Base-by-base conservation (phyloP, 2,888 invertebrate genomes). In the Cephus nigrinus region DNA sequence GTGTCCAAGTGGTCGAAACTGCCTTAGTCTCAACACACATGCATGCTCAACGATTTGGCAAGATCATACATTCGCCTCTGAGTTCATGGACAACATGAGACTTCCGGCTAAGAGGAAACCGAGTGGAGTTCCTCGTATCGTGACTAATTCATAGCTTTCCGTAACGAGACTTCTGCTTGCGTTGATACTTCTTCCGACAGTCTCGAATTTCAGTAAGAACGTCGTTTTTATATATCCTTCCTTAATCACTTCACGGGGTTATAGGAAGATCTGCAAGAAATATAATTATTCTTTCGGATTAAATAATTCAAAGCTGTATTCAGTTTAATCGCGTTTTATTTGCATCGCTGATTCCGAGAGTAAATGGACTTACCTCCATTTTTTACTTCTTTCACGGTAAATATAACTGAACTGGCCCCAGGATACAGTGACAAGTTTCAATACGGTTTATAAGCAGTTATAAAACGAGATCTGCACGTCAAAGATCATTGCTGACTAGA, bases 121-220 rank as follows among this genome's bases (percentile, higher is more conserved):
- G 79, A 84, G 82, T 83, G 84, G 83, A 86, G 80, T 80, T 85
- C 86, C 85, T 86, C 74, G 75, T 76, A 73, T 74, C 68, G 72
- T 75, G 74, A 79, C 73, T 80, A 81, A 82, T 84, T 80, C 81
- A 80, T 15, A 55, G 55, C 5, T 55, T 23, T 55, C 55, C 55
- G 55, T 55, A 55, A 55, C 55, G 23, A 55, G 55, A 55, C 23
- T 23, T 23, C 1, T 23, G 55, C 9, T 55, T 15, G 55, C 23
- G 5, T 23, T 55, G 2, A 55, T 55, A 23, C 15, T 40, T 40
- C 55, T 55, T 55, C 9, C 23, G 5, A 23, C 15, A 40, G 15
- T 40, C 15, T 40, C 40, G 40, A 40, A 15, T 40, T 15, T 40
- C 40, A 40, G 4, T 40, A 4, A 4, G 1, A 40, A 40, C 15